Base-by-base conservation (phyloP, 2,888 invertebrate genomes). In the Acleris emargana region DNA sequence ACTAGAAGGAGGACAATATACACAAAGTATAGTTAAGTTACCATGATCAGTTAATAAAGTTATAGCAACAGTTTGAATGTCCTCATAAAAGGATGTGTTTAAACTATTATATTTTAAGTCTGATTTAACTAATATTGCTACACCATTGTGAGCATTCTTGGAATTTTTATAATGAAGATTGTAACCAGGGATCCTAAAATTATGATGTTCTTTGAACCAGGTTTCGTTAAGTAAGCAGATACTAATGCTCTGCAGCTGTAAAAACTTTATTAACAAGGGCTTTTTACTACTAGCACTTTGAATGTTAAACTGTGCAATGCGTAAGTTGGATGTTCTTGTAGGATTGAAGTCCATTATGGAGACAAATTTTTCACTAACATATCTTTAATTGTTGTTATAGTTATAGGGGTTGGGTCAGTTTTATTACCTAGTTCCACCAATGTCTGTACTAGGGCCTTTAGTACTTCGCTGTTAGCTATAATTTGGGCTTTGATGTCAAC, bases 261-360 rank as follows among this genome's bases (percentile, higher is more conserved):
- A 0, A 2, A 18, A 0, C 3, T 47, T 16, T n/a, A 47, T 17
- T 47, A 47, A 47, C 1, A 47, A 17, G 47, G 47, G 47, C 5
- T 47, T 47, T 9, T 47, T 47, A 47, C 17, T 47, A 47, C 4
- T 16, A 7, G 18, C 47, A 17, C 47, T 47, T 47, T 47, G 47
- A 47, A 47, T 47, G 47, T 47, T n/a, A 45, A 45, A 45, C 17
- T 45, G 47, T 3, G 47, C 47, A 47, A 47, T 47, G 17, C 47
- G 47, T 47, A 47, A n/a, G 1, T 7, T 1, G 3, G 47, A n/a
- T 3, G 47, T 9, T 47, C 17, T 47, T 18, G 17, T 1, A 3
- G 47, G 16, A 47, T 3, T 3, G 5, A 5, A n/a, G 3, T 47
- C 17, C 47, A 47, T 47, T 47, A 47, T 47, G 47, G 7, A 47